Percentiles rank a stretch among this genome's conserved stretches.
phyloP scores from a whole-genome alignment of 1,140 invertebrate species.

The Adelges cooleyi region DNA sequence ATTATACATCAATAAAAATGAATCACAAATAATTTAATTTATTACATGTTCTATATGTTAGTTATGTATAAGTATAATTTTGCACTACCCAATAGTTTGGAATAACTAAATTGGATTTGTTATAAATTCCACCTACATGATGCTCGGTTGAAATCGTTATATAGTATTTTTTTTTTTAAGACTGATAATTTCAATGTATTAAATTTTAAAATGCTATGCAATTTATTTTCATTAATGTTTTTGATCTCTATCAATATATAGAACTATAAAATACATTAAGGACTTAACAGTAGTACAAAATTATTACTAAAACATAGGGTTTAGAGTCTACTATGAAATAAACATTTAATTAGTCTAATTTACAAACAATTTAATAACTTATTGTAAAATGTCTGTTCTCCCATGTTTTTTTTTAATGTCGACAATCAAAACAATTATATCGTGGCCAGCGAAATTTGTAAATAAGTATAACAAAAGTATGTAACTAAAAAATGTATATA shows the following conservation, averaged over 20 bases:
- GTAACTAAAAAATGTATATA: too few species aligned
- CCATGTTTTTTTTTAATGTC: not conserved
- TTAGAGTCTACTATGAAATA: too few species aligned
- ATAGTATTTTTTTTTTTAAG: slow-evolving; percentile 17
- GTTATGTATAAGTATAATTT: too few species aligned
- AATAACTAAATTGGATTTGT: not conserved
- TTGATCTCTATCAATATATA: slow-evolving; percentile 19
- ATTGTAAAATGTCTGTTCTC: too few species aligned
- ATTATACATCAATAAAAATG: too few species aligned
- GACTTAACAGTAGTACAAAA: too few species aligned
- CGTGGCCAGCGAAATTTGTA: slow-evolving; percentile 25
- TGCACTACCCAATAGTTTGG: not conserved
- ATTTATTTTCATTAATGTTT: slow-evolving; percentile 4
- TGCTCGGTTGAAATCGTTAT: not conserved
- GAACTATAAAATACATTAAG: too few species aligned
- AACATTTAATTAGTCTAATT: too few species aligned
- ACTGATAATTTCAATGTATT: slow-evolving; percentile 23
- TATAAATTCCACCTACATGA: not conserved
- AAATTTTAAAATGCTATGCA: not conserved
- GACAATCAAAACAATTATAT: slow-evolving; percentile 23
- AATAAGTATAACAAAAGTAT: not conserved
- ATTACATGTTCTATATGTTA: too few species aligned
- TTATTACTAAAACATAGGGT: too few species aligned
- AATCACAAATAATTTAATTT: too few species aligned
- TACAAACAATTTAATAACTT: too few species aligned